A percentile compares a stretch with the other conserved stretches of the same genome.
phyloP scores from a whole-genome alignment of 23 tunicate genomes.

The Halocynthia aurantium region DNA sequence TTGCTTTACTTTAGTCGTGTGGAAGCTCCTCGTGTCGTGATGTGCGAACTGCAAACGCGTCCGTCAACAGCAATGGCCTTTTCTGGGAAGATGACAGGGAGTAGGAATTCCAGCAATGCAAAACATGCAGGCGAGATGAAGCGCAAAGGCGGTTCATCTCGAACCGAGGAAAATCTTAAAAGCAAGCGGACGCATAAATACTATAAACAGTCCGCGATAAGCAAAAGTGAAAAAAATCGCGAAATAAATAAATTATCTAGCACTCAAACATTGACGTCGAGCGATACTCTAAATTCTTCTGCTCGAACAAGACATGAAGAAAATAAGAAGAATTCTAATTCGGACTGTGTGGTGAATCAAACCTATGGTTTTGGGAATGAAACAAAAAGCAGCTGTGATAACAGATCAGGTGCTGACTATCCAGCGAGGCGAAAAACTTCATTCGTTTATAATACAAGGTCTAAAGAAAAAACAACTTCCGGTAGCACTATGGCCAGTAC shows the following conservation, averaged over 20 bases:
- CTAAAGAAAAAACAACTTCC: too few relatives aligned
- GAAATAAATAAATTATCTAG: neutral
- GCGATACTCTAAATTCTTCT: neutral
- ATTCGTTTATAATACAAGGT: too few relatives aligned
- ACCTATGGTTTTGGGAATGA: neutral
- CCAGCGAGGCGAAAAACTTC: too few relatives aligned
- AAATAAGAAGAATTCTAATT: neutral
- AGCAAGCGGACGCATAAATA: neutral
- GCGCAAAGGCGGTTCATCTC: slow-evolving; percentile 1
- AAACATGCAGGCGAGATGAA: neutral
- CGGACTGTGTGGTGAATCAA: neutral
- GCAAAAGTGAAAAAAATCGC: neutral
- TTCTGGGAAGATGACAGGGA: neutral
- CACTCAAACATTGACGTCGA: neutral
- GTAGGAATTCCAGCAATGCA: slow-evolving; percentile 8
- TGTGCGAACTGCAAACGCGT: slow-evolving; percentile 41
- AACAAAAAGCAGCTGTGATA: too few relatives aligned
- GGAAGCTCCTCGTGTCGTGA: slow-evolving; percentile 29
- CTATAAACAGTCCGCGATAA: too few relatives aligned
- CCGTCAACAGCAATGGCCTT: slow-evolving; percentile 57
- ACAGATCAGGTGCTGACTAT: too few relatives aligned
- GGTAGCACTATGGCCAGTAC: too few relatives aligned
- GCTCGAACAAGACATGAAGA: neutral
- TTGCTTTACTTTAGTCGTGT: slow-evolving; percentile 15
- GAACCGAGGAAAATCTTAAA: slow-evolving; percentile 8